phyloP scores from a whole-genome alignment of 1,140 invertebrate genomes.

The Heliothis subflexa region DNA sequence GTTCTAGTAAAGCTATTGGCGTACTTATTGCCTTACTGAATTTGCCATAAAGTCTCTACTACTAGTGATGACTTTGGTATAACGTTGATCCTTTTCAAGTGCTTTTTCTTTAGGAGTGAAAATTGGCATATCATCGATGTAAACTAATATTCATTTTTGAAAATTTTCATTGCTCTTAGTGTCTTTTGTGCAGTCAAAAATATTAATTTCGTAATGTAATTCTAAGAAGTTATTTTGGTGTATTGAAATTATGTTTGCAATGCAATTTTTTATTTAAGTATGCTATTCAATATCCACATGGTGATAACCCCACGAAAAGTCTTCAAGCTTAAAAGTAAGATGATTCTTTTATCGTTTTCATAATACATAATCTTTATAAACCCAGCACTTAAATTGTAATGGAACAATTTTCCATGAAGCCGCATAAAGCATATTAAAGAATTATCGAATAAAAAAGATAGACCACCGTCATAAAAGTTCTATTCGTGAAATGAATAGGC shows the following conservation, averaged over 20 bases:
- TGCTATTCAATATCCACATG: too few species aligned
- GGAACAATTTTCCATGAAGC: conserved; percentile 25
- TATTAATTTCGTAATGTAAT: not conserved
- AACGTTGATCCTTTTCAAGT: not conserved
- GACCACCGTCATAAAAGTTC: conserved; percentile 6
- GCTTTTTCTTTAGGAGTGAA: not conserved
- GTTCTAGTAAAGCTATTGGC: not conserved
- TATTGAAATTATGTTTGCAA: too few species aligned
- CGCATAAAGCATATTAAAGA: conserved; percentile 30
- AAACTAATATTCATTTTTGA: too few species aligned
- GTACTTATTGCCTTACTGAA: conserved; percentile 19
- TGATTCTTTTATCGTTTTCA: not conserved
- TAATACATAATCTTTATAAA: not conserved
- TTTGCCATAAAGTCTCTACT: not conserved
- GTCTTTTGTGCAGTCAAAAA: not conserved
- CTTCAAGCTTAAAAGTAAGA: too few species aligned
- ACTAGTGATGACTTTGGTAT: conserved; percentile 11
- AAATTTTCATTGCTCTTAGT: too few species aligned
- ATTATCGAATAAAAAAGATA: conserved; percentile 38
- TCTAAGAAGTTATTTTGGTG: too few species aligned
- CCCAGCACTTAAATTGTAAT: conserved; percentile 4
- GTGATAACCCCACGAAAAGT: too few species aligned
- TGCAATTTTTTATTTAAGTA: too few species aligned
- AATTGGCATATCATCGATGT: too few species aligned
- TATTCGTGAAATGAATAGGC: conserved; percentile 45